Conservation (phyloP, 2,113 vertebrate species). For the Daboia siamensis region DNA sequence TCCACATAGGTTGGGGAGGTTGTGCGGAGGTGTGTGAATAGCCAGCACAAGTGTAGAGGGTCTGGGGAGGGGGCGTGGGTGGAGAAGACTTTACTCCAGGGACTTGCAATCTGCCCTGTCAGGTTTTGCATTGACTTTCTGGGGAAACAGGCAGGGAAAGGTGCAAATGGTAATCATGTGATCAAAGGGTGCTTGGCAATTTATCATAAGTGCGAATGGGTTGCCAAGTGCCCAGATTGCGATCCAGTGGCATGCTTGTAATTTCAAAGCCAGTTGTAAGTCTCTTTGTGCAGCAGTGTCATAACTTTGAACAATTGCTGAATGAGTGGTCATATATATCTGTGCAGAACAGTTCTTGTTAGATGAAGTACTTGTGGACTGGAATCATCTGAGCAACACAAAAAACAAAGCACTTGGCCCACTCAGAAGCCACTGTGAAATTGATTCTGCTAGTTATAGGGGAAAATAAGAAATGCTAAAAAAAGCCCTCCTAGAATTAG, state of each 20-base stretch:
- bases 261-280: not conserved
- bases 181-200: not conserved
- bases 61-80: not conserved
- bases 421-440: not conserved
- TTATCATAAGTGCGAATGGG: not conserved
- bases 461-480: not conserved
- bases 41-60: not conserved
- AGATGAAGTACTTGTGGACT: not conserved
- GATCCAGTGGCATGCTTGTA: not conserved
- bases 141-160: not conserved
- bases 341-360: not conserved
- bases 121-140: not conserved
- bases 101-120: not conserved
- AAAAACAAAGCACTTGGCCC: not conserved
- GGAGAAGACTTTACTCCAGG: not conserved
- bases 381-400: not conserved
- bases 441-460: not conserved
- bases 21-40: not conserved
- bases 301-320: not conserved
- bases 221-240: not conserved
- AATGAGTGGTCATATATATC: not conserved
- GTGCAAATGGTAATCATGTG: not conserved
- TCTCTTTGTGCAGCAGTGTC: not conserved
- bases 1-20: no score
- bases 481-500: not conserved